Evolutionary conservation across 2,797 vertebrate genomes (phyloP), one percentile per base, ranked within the genome.

Genomic region (Dendrocincla fuliginosa): DNA sequence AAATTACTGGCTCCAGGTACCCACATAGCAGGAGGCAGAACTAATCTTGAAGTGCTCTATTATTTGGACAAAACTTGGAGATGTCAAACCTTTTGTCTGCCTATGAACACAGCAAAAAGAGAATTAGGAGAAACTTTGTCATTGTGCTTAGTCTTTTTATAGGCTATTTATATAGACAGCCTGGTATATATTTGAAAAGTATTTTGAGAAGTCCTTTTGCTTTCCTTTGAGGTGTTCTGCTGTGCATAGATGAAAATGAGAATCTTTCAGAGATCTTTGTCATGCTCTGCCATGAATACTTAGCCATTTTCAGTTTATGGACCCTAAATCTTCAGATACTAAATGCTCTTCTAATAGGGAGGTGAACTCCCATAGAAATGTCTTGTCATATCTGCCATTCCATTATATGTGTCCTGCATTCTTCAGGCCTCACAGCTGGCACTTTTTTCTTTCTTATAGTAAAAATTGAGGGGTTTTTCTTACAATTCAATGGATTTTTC

Each of bases 41-140:
- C 44, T 64, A 33, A 39, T 17, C 25, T 20, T 56, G 24, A 57
- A 77, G 42, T 57, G 28, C 25, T 64, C 30, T 39, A 2, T 57
- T 4, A 3, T 39, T 2, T 5, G 25, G n/a, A 49, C 6, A 52
- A n/a, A 79, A 30, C 15, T 47, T 65, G 15, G 22, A 74, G n/a
- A 3, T 44, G 5, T 67, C 56, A 33, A 13, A 42, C 11, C 35
- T 64, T 46, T 46, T 22, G 44, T 13, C 77, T 71, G 42, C n/a
- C 13, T 0, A 0, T 52, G 53, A 10, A 42, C 1, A 3, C 79
- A 63, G 4, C 14, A 52, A 27, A 69, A 69, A 74, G 32, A 0
- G 1, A 35, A 73, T 46, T 22, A 75, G 22, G 3, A 46, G 55
- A 67, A 88, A 27, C 20, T 59, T 74, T 52, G 25, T 71, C 20